Percentiles rank a stretch among this genome's conserved stretches.
Conservation (phyloP, 1,140 invertebrate genomes). For the Drosophila bifasciata region DNA sequence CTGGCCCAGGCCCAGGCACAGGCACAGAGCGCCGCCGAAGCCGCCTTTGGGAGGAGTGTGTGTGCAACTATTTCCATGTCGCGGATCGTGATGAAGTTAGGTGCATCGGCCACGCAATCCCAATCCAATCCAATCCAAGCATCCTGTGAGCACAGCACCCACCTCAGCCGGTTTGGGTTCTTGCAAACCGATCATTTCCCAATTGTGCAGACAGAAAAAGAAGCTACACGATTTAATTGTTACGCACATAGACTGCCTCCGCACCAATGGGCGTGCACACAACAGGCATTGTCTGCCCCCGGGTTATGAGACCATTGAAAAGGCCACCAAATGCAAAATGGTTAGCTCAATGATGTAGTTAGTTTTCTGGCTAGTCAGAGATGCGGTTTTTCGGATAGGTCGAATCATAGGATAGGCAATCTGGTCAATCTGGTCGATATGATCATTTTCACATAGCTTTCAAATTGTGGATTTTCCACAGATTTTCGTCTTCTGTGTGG, state of each 20-base stretch:
- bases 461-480: too few relatives aligned
- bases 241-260: constrained; percentile 76
- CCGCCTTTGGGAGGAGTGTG: constrained; percentile 39
- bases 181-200: constrained; percentile 58
- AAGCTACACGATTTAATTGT: constrained; percentile 83
- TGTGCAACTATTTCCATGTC: constrained; percentile 77
- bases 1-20: constrained; percentile 35
- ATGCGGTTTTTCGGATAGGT: constrained; percentile 6
- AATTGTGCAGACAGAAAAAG: constrained; percentile 61
- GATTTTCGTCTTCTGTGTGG: too few relatives aligned
- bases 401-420: too few relatives aligned
- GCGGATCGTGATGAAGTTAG: constrained; percentile 81
- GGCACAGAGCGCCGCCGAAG: constrained; percentile 43
- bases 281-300: constrained; percentile 35
- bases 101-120: constrained; percentile 72
- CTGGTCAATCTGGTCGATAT: too few relatives aligned
- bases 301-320: constrained; percentile 52
- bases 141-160: constrained; percentile 52
- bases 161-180: not conserved
- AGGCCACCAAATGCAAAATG: constrained; percentile 49
- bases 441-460: too few relatives aligned
- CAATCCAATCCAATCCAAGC: constrained; percentile 27
- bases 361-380: constrained; percentile 30
- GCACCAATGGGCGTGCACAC: not conserved
- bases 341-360: constrained; percentile 23